These are phyloP conservation scores for Lordiphosa clarofinis DNA, from an alignment of 1,140 invertebrate species.

Conservation along the genomic window DNA sequence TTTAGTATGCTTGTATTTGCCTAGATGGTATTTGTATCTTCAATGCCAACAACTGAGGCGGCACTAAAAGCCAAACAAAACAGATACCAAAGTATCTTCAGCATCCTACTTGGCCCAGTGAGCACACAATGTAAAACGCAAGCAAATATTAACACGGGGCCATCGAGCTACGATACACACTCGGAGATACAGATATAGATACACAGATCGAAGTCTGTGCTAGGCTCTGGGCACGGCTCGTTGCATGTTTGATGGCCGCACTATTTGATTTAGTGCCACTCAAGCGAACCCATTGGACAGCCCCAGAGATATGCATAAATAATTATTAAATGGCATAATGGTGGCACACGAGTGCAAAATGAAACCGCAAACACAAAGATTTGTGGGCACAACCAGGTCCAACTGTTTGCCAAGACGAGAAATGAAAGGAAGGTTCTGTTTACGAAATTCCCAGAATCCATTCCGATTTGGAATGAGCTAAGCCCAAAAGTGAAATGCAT, in stretches of 20 bases:
- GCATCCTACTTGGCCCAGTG: slow-evolving; percentile 34
- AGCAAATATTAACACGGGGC: slow-evolving; percentile 71
- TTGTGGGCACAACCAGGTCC: too few species aligned
- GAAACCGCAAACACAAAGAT: slow-evolving; percentile 33
- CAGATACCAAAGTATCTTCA: slow-evolving; percentile 45
- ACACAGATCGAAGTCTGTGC: slow-evolving; percentile 2
- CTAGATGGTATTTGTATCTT: slow-evolving; percentile 10
- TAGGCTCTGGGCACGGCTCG: slow-evolving; percentile 40
- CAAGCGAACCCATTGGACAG: slow-evolving; percentile 25
- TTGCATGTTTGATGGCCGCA: slow-evolving; percentile 63
- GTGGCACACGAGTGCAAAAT: slow-evolving; percentile 28
- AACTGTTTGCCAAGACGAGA: too few species aligned
- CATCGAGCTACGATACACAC: slow-evolving; percentile 25
- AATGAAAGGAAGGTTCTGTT: too few species aligned
- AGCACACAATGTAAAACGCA: slow-evolving; percentile 70
- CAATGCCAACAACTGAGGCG: slow-evolving; percentile 47
- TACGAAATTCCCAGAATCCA: too few species aligned
- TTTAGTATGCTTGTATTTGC: not conserved
- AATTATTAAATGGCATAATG: slow-evolving; percentile 36
- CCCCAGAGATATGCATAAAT: slow-evolving; percentile 42
- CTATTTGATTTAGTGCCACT: slow-evolving; percentile 68
- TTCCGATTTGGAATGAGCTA: not conserved
- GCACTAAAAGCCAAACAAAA: slow-evolving; percentile 72
- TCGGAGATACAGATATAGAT: not conserved
- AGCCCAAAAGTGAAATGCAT: slow-evolving; percentile 14